Evolutionary conservation across 2,797 vertebrate species (phyloP), one percentile per base, ranked within the genome.

Genomic region (Neostethus bicornis): DNA sequence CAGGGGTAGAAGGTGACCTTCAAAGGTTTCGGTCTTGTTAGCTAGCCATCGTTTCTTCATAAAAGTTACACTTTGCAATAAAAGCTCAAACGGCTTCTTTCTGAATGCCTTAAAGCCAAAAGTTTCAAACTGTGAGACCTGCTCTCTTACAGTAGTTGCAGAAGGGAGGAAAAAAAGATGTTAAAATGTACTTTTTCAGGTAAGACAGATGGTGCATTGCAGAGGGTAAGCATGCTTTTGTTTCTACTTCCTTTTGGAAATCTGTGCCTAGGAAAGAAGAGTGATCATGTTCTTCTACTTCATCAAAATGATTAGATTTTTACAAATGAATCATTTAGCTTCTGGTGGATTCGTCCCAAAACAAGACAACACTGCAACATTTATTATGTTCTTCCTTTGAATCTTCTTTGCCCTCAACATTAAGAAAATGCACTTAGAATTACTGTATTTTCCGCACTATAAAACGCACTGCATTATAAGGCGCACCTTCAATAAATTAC

Each of bases 51-150:
- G 58, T 53, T 70, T 61, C 35, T 61, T 67, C 49, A 57, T 81
- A 61, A 71, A 67, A 66, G 31, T 32, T 38, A n/a, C 26, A 61
- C 44, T 72, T 71, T 64, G 37, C 52, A 77, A 75, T 75, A 71
- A 79, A n/a, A 83, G 51, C 31, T 66, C 13, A 62, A 59, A 68
- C 31, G 43, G 48, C 46, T 38, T 80, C 50, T 66, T 45, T 63
- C 32, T 51, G 32, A 65, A 46, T 41, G 21, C 52, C 58, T 58
- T 16, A 51, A 21, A 67, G 70, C 54, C 43, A 46, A 31, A 34
- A 23, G 31, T 61, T 60, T 54, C 41, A 54, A 54, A 34, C 12
- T 29, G 28, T 28, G 55, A 43, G 25, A 24, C 20, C 1, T 4
- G 4, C 31, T 14, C 13, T 55, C 7, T 17, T 4, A 9, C 14